Conservation (phyloP, 2,797 vertebrate species). For the Argentina silus region DNA sequence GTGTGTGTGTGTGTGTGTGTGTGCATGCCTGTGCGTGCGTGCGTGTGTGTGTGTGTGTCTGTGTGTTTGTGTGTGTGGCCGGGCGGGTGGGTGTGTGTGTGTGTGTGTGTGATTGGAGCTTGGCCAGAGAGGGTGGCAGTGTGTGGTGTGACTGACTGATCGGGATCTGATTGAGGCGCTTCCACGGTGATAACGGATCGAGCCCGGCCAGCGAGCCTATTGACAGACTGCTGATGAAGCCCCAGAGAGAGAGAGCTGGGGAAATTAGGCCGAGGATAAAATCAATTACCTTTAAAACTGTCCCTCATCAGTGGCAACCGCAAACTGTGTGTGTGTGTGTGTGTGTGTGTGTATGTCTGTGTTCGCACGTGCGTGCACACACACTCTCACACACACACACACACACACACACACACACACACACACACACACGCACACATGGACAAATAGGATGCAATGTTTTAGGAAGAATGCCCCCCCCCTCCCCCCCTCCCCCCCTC, state of each 20-base stretch:
- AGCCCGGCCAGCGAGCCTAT: slow-evolving; percentile 72
- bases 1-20: neutral
- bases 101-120: slow-evolving; percentile 18
- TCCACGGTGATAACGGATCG: slow-evolving; percentile 75
- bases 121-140: slow-evolving; percentile 45
- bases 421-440: neutral
- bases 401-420: no score
- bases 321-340: slow-evolving; percentile 33
- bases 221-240: slow-evolving; percentile 82
- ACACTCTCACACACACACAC: no score
- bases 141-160: slow-evolving; percentile 73
- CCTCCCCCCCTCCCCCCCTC: slow-evolving; percentile 60
- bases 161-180: slow-evolving; percentile 81
- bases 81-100: slow-evolving; percentile 17
- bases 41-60: neutral
- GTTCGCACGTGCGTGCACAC: slow-evolving; percentile 2
- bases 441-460: slow-evolving; percentile 40
- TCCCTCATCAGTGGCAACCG: slow-evolving; percentile 65
- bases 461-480: slow-evolving; percentile 59
- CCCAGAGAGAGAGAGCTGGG: slow-evolving; percentile 38
- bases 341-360: slow-evolving; percentile 26
- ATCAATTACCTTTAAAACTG: slow-evolving; percentile 81
- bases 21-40: neutral
- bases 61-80: slow-evolving; percentile 14
- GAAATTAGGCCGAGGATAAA: slow-evolving; percentile 59